phyloP scores from a whole-genome alignment of 2,113 vertebrate species.

The Entelurus aequoreus region DNA sequence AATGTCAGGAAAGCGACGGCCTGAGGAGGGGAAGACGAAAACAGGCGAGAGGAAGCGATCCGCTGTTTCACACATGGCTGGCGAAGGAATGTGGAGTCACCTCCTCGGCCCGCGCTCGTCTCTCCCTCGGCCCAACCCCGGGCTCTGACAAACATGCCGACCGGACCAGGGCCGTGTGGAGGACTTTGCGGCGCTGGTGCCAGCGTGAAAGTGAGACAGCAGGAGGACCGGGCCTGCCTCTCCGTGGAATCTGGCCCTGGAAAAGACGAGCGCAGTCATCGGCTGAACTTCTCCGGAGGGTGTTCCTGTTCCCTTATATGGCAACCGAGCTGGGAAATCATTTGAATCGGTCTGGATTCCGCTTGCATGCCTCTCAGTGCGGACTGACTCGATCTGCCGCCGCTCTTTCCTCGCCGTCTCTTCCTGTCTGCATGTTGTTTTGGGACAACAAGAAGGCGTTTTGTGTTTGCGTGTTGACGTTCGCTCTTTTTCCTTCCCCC shows the following conservation, averaged over 20 bases:
- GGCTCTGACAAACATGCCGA: slow-evolving; percentile 46
- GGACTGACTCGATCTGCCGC: slow-evolving; percentile 51
- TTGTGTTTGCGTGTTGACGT: slow-evolving; percentile 49
- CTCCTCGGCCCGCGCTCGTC: slow-evolving; percentile 64
- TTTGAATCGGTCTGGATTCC: slow-evolving; percentile 74
- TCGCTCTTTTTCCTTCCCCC: slow-evolving; percentile 17
- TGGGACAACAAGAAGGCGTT: slow-evolving; percentile 47
- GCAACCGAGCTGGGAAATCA: slow-evolving; percentile 67
- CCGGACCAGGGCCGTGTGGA: slow-evolving; percentile 4
- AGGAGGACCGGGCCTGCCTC: slow-evolving; percentile 33
- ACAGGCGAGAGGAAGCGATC: slow-evolving; percentile 43
- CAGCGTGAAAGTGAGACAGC: slow-evolving; percentile 43
- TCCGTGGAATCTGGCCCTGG: slow-evolving; percentile 50
- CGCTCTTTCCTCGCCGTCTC: slow-evolving; percentile 33
- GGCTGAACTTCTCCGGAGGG: slow-evolving; percentile 60
- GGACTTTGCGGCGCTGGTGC: slow-evolving; percentile 33
- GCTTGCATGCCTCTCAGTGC: slow-evolving; percentile 58
- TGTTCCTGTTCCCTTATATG: slow-evolving; percentile 71
- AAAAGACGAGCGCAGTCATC: slow-evolving; percentile 64
- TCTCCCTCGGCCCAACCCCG: slow-evolving; percentile 46
- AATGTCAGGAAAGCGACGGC: slow-evolving; percentile 32
- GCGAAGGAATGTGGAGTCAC: slow-evolving; percentile 66
- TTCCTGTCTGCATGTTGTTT: slow-evolving; percentile 55
- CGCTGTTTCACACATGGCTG: slow-evolving; percentile 59
- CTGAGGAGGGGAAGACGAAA: slow-evolving; percentile 22